Percentiles rank a stretch among this genome's conserved stretches.
These are phyloP conservation scores for Marmota flaviventris DNA, from an alignment of 2,113 vertebrate genomes.

Conservation along the genomic window DNA sequence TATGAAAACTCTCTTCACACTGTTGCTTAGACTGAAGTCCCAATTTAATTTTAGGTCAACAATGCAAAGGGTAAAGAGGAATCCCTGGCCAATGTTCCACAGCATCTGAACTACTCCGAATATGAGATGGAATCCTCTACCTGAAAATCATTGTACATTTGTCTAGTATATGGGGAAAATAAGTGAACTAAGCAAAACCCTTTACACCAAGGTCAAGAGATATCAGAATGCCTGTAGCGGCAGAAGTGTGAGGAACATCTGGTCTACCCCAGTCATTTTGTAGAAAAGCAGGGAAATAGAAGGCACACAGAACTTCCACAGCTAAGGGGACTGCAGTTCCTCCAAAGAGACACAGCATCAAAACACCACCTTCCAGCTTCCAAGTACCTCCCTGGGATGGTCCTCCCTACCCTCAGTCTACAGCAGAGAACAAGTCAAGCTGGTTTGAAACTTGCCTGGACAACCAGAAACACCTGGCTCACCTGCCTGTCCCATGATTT, in stretches of 20 bases:
- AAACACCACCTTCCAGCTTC: background rate
- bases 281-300: background rate
- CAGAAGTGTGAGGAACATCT: background rate
- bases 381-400: background rate
- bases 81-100: background rate
- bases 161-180: background rate
- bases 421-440: constrained; percentile 64
- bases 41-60: constrained; percentile 6
- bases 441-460: constrained; percentile 74
- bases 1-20: background rate
- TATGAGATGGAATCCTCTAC: background rate
- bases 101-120: background rate
- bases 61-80: background rate
- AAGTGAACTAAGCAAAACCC: background rate
- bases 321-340: background rate
- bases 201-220: background rate
- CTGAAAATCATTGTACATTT: background rate
- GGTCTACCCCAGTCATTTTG: background rate
- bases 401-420: background rate
- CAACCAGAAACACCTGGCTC: constrained; percentile 12
- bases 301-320: background rate
- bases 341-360: too few species aligned
- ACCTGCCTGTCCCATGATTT: background rate
- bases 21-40: background rate
- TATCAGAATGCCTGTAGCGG: background rate